phyloP scores from a whole-genome alignment of 2,888 invertebrate genomes.

The Actias luna region DNA sequence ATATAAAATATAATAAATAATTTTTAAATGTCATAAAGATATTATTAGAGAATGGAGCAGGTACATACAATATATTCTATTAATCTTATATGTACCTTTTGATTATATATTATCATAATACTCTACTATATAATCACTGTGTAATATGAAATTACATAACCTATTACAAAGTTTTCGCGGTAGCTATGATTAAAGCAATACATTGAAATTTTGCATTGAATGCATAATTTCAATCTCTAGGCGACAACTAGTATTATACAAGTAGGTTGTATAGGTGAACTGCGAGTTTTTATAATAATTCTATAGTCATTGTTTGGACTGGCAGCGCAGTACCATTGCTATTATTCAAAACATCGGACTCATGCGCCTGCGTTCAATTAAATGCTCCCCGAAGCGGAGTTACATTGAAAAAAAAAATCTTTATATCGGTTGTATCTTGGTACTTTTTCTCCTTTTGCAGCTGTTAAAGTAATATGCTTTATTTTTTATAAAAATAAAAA shows the following conservation, averaged over 20 bases:
- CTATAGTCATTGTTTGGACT: constrained; percentile 50
- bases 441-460: constrained; percentile 61
- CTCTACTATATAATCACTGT: too few species aligned
- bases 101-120: too few species aligned
- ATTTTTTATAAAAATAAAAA: constrained; percentile 61
- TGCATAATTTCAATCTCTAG: too few species aligned
- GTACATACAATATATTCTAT: too few species aligned
- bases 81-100: too few species aligned
- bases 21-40: too few species aligned
- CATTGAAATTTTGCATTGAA: too few species aligned
- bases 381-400: constrained; percentile 58
- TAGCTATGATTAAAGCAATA: not conserved
- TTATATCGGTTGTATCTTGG: constrained; percentile 57
- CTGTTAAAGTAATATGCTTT: constrained; percentile 70
- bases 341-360: constrained; percentile 71
- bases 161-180: not conserved
- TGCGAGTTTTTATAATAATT: constrained; percentile 20
- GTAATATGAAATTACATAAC: not conserved
- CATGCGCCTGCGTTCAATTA: constrained; percentile 71
- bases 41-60: too few species aligned
- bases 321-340: constrained; percentile 61
- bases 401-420: constrained; percentile 57
- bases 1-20: too few species aligned
- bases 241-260: not conserved
- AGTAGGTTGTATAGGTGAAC: not conserved